Base-by-base conservation (phyloP, 2,113 vertebrate genomes). In the Aythya baeri region DNA sequence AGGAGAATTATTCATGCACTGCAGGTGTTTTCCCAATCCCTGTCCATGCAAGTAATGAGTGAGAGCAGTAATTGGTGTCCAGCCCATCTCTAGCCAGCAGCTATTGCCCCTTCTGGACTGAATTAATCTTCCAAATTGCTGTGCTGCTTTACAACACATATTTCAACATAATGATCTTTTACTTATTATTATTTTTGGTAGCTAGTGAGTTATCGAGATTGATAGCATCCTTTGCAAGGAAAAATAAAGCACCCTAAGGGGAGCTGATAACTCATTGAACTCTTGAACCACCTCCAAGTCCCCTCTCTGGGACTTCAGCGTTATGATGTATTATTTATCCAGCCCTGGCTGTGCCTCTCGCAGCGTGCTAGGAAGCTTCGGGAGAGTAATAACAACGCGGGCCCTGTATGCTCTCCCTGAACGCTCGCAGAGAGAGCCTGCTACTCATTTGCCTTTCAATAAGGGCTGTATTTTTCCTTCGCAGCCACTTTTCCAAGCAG, bases 71-170 rank as follows among this genome's bases (percentile, higher is more conserved):
- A 96, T 97, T 97, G 93, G 81, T 96, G 96, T 96, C 96, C 94
- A 95, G 91, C 83, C 91, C 92, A 67, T 96, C 81, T 92, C 96
- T 79, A 94, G 91, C 92, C 88, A 91, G 81, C 73, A 96, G 96
- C 93, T 97, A 97, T 91, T 91, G 92, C 94, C 94, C 95, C 91
- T 94, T 93, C 93, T 92, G 92, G 93, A 89, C 83, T 91, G 84
- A 96, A 96, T 96, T 94, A 96, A 95, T 96, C 96, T 91, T 95
- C 71, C 74, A 96, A 96, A 95, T 96, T 95, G 84, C 93, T 89
- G 70, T 85, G 78, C 78, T 92, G 94, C 91, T 83, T 94, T 89
- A 83, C 91, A 94, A 94, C 92, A 95, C 84, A 85, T 96, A 96
- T 96, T 97, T 97, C 93, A 96, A 83, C 73, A 71, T 94, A 96